Evolutionary conservation across 2,888 invertebrate genomes (phyloP).

Genomic region (Ptychoptera contaminata): DNA sequence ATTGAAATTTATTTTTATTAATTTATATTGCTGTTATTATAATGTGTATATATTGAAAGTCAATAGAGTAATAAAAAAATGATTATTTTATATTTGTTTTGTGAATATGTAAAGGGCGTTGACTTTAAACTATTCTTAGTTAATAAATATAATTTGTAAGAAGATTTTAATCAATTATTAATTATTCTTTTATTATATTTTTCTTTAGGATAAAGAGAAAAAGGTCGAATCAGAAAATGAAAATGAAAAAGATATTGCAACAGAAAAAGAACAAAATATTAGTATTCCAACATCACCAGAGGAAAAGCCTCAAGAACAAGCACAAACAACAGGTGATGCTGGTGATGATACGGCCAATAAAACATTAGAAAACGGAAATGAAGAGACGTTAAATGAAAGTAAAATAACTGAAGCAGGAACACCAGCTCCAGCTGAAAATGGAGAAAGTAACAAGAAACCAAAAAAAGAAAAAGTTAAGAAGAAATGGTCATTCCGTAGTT

Average conservation of each 20-base stretch:
- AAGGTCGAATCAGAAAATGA: conserved; percentile 39
- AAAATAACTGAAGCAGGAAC: conserved; percentile 33
- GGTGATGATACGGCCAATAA: conserved; percentile 21
- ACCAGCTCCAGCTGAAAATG: conserved; percentile 17
- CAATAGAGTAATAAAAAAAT: conserved; percentile 1
- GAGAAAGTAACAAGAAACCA: conserved; percentile 39
- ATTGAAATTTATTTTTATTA: no score
- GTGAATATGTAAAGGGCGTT: background rate
- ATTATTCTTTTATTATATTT: conserved; percentile 5
- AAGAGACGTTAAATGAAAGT: conserved; percentile 33
- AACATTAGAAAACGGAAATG: conserved; percentile 35
- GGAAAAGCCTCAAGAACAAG: conserved; percentile 6
- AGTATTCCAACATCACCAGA: conserved; percentile 6
- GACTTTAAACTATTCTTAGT: no score
- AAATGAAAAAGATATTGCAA: conserved; percentile 51
- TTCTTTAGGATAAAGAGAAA: conserved; percentile 42
- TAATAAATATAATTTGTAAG: no score
- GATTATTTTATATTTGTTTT: background rate
- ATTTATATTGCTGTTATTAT: no score
- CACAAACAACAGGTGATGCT: conserved; percentile 11
- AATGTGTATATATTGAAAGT: conserved; percentile 2
- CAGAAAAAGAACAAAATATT: conserved; percentile 39
- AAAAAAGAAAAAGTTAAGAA: conserved; percentile 64
- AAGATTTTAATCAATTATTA: no score
- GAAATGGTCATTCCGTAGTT: conserved; percentile 79